Base-by-base conservation (phyloP, 2,113 vertebrate species). In the Heterochromis multidens region DNA sequence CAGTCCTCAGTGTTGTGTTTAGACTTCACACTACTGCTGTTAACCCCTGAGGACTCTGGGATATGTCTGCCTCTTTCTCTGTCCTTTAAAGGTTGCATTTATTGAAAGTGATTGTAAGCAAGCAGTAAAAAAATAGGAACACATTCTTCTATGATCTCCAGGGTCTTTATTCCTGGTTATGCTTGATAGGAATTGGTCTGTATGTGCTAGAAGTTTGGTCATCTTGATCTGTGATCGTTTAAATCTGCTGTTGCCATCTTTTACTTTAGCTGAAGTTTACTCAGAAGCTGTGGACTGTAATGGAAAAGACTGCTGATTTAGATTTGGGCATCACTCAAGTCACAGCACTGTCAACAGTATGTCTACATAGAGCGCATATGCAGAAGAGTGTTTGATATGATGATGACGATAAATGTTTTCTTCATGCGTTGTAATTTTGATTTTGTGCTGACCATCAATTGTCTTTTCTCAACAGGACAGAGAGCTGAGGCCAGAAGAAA, bases 401-500 rank as follows among this genome's bases (percentile, higher is more conserved):
- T 70, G 8, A 31, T 77, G 16, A 72, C 27, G 13, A 43, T 16
- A 31, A 37, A 33, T 57, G 2, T 56, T 8, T 74, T 37, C 25
- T 85, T 43, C 1, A 10, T 16, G 4, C 52, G 4, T 62, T 35
- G 9, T 74, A 5, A 61, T 11, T 59, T 27, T 79, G 7, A 29
- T 76, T 84, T 80, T 59, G 10, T 77, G 62, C 46, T 81, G 25
- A 57, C 33, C 21, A 40, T 5, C 84, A 19, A 86, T 60, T 85
- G 10, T 77, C 83, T 76, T 96, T 74, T 94, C 91, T 90, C 92
- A 94, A 89, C 92, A 99, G 98, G 98, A 99, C 92, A 96, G 98
- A 96, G 97, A 99, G 57, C 96, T 99, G 89, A 96, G 98, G 74
- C 98, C 98, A 0, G 98, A 99, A 90, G 98, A 99, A 94, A 98